Evolutionary conservation across 2,113 vertebrate genomes (phyloP), one percentile per base, ranked within the genome.

Genomic region (Piprites chloris): DNA sequence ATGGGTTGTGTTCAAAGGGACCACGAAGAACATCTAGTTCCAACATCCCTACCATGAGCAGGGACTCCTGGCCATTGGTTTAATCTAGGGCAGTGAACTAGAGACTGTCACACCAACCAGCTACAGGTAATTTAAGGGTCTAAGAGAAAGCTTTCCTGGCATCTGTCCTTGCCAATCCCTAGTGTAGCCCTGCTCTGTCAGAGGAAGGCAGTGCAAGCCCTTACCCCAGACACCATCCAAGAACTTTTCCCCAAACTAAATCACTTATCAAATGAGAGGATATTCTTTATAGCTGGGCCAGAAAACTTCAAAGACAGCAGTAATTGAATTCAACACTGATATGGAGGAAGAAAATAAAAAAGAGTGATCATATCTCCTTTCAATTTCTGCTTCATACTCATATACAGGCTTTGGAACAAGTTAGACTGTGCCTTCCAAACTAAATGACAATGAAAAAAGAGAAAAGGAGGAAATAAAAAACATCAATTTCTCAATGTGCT

Each of bases 301-400:
- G 68, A 81, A 87, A 78, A 27, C 37, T 84, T 61, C 81, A 78
- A 62, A 77, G 56, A 69, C 46, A 78, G 49, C 13, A 63, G 24
- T 89, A 89, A 75, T 81, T 89, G 46, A 84, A 91, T 55, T 37
- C 46, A 74, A 74, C 15, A 22, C 14, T 33, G 73, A 75, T 71
- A 69, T 1, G 5, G 42, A 71, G 15, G 24, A 74, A 86, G 65
- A 87, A 78, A 90, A 86, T 41, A 28, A 66, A 71, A 53, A 52
- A 52, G 30, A 72, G 20, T n/a, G 46, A 95, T 86, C 44, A 3
- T 73, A 89, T 47, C 58, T 92, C 53, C 41, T 90, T 96, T 86
- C 80, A 76, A 32, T 90, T 93, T 83, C 62, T 85, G 42, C 68
- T 73, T 46, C 35, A 16, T 59, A 50, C 55, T 76, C 37, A 8